Conservation (phyloP, 1,140 invertebrate species). For the Ceratitis capitata region DNA sequence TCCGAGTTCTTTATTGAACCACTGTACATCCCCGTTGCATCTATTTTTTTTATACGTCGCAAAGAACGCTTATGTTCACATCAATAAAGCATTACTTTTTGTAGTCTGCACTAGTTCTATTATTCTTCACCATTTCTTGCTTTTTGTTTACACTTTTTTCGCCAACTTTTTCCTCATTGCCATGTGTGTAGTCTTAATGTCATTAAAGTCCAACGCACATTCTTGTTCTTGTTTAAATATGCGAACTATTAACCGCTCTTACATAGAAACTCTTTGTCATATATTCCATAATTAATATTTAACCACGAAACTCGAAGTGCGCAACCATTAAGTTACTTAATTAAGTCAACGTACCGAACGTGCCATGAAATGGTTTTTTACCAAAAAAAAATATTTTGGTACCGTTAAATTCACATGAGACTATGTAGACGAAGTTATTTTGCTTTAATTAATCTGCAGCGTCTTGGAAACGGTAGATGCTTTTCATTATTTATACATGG, state of each 20-base stretch:
- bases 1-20: too few relatives aligned
- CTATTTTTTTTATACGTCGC: neutral
- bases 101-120: neutral
- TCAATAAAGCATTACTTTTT: neutral
- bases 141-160: neutral
- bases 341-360: neutral
- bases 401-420: too few relatives aligned
- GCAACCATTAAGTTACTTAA: neutral
- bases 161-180: neutral
- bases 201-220: neutral
- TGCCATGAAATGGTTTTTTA: too few relatives aligned
- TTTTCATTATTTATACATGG: too few relatives aligned
- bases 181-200: neutral
- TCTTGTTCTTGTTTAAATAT: neutral
- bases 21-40: too few relatives aligned
- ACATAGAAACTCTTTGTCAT: neutral
- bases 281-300: neutral
- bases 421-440: too few relatives aligned
- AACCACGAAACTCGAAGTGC: neutral
- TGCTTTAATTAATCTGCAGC: too few relatives aligned
- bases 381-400: too few relatives aligned
- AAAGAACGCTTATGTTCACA: neutral
- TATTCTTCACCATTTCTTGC: neutral
- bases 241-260: neutral
- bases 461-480: too few relatives aligned